phyloP scores from a whole-genome alignment of 2,888 invertebrate genomes.

The Encarsia formosa region DNA sequence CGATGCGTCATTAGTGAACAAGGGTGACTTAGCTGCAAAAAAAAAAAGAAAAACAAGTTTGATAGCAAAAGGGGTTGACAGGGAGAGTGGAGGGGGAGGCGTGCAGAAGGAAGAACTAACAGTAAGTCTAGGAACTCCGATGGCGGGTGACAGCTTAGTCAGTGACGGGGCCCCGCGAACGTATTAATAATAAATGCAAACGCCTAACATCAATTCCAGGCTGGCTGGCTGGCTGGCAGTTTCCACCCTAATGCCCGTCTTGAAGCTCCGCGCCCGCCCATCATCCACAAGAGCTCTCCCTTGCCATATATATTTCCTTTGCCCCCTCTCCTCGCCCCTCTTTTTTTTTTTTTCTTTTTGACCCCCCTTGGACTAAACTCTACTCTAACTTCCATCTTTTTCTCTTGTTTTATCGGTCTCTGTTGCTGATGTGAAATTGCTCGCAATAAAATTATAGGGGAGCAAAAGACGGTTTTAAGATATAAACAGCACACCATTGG shows the following conservation, averaged over 20 bases:
- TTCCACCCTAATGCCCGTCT: slow-evolving; percentile 26
- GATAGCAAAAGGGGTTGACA: slow-evolving; percentile 5
- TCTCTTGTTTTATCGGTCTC: too few relatives aligned
- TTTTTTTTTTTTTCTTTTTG: not conserved
- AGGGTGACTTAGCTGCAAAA: too few relatives aligned
- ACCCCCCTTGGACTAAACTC: not conserved
- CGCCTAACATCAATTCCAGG: slow-evolving; percentile 48
- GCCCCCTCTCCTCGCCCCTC: not conserved
- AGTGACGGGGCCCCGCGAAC: slow-evolving; percentile 43
- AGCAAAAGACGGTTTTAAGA: too few relatives aligned
- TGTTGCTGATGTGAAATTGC: too few relatives aligned
- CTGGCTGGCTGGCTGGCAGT: slow-evolving; percentile 22
- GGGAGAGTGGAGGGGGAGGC: slow-evolving; percentile 17
- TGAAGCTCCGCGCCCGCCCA: slow-evolving; percentile 21
- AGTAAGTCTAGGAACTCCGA: slow-evolving; percentile 37
- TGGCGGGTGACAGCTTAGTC: slow-evolving; percentile 42
- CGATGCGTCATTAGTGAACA: too few relatives aligned
- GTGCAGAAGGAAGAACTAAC: slow-evolving; percentile 15
- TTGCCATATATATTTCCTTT: not conserved
- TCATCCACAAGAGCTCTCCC: slow-evolving; percentile 4
- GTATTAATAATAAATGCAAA: slow-evolving; percentile 50
- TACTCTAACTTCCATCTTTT: too few relatives aligned
- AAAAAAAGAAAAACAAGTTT: not conserved
- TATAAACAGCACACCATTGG: too few relatives aligned
- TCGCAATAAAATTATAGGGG: too few relatives aligned